A percentile compares a stretch with the other conserved stretches of the same genome.
Evolutionary conservation across 2,888 invertebrate genomes (phyloP).

Genomic region (Macropis europaea): DNA sequence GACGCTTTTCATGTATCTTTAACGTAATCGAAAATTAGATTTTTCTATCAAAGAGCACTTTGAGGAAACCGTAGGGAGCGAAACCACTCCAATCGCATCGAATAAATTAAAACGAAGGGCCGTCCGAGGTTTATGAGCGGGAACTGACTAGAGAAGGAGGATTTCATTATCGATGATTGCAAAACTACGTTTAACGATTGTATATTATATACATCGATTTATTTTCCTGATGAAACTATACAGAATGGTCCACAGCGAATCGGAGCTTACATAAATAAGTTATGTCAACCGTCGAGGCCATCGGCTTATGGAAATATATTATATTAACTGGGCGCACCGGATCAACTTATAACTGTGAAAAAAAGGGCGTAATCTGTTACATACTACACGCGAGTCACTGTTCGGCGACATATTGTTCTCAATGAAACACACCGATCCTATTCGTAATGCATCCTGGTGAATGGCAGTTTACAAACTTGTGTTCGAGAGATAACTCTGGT

Average conservation of each 20-base stretch:
- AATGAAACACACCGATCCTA: slow-evolving; percentile 11
- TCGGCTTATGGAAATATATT: slow-evolving; percentile 18
- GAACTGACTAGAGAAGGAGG: neutral
- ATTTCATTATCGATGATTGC: too few relatives aligned
- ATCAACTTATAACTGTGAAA: slow-evolving; percentile 33
- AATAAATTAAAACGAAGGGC: neutral
- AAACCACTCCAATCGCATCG: neutral
- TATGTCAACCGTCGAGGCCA: slow-evolving; percentile 42
- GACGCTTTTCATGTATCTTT: slow-evolving; percentile 56
- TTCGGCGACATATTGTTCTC: slow-evolving; percentile 2
- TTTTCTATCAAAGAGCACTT: slow-evolving; percentile 28
- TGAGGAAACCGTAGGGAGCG: neutral
- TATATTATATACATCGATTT: slow-evolving; percentile 53
- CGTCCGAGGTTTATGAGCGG: neutral
- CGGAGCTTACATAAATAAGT: slow-evolving; percentile 49
- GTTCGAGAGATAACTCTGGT: slow-evolving; percentile 8
- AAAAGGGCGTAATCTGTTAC: slow-evolving; percentile 28
- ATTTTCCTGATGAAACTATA: slow-evolving; percentile 60
- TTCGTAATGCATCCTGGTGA: slow-evolving; percentile 32
- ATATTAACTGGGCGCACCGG: slow-evolving; percentile 21
- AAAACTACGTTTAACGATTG: neutral
- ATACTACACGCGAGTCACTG: slow-evolving; percentile 22
- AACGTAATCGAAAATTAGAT: slow-evolving; percentile 46
- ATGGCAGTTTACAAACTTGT: slow-evolving; percentile 43
- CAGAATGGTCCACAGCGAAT: slow-evolving; percentile 59